These are phyloP conservation scores for Liolophura sinensis DNA, from an alignment of 1,140 invertebrate genomes.

Conservation along the genomic window DNA sequence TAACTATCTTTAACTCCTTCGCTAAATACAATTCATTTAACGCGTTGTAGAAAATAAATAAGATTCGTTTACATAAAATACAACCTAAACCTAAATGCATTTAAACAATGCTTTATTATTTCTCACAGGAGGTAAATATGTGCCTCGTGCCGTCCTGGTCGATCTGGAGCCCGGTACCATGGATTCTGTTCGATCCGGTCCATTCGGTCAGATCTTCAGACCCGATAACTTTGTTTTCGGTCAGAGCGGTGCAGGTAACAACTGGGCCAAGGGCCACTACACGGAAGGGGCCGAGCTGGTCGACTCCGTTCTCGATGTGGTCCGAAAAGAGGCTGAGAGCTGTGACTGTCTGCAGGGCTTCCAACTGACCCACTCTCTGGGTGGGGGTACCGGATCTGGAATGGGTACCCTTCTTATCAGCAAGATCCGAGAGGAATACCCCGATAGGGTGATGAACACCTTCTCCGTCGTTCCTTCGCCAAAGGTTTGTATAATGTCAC, in stretches of 20 bases:
- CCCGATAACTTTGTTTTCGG: slow-evolving; percentile 73
- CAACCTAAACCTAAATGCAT: too few relatives aligned
- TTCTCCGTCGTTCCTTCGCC: slow-evolving; percentile 90
- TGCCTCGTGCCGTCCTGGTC: slow-evolving; percentile 86
- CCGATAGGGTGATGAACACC: slow-evolving; percentile 90
- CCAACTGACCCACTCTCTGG: slow-evolving; percentile 77
- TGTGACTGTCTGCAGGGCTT: slow-evolving; percentile 82
- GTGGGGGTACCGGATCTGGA: slow-evolving; percentile 55
- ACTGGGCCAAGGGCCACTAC: slow-evolving; percentile 93
- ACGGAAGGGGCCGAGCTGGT: slow-evolving; percentile 91
- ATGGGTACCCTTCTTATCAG: slow-evolving; percentile 65
- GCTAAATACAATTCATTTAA: too few relatives aligned
- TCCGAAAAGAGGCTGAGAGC: slow-evolving; percentile 80
- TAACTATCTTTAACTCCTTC: too few relatives aligned
- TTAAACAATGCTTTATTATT: too few relatives aligned
- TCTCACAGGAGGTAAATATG: slow-evolving; percentile 75
- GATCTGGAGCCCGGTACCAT: slow-evolving; percentile 94
- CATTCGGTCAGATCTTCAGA: slow-evolving; percentile 79
- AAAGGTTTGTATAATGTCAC: slow-evolving; percentile 64
- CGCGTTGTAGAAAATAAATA: too few relatives aligned
- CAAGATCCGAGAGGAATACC: slow-evolving; percentile 66
- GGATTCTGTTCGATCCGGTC: slow-evolving; percentile 88
- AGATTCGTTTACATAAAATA: too few relatives aligned
- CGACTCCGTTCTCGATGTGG: slow-evolving; percentile 78
- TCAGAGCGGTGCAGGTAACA: slow-evolving; percentile 75